phyloP scores from a whole-genome alignment of 2,113 vertebrate species.

The Oryzias curvinotus region DNA sequence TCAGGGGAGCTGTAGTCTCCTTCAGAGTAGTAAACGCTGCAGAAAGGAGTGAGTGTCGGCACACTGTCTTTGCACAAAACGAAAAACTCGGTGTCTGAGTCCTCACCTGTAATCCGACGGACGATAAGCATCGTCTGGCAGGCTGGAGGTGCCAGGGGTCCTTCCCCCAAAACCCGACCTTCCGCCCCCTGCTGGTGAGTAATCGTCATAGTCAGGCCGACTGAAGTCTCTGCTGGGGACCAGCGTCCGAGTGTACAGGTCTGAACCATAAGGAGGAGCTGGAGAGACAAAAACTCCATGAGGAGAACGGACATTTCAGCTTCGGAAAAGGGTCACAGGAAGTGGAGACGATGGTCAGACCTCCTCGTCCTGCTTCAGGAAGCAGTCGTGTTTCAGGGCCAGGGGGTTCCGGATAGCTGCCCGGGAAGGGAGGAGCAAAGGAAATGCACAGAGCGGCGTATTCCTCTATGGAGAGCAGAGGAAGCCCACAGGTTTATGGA shows the following conservation, averaged over 20 bases:
- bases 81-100: neutral
- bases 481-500: neutral
- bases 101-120: slow-evolving; percentile 58
- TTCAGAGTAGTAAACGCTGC: slow-evolving; percentile 61
- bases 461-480: slow-evolving; percentile 72
- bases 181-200: slow-evolving; percentile 58
- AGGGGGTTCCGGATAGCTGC: slow-evolving; percentile 55
- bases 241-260: slow-evolving; percentile 27
- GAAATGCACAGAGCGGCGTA: slow-evolving; percentile 77
- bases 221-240: slow-evolving; percentile 45
- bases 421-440: slow-evolving; percentile 38
- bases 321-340: neutral
- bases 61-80: neutral
- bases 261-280: slow-evolving; percentile 67
- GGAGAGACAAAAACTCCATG: neutral
- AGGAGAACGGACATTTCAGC: neutral
- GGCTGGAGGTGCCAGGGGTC: neutral
- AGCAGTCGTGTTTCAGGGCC: slow-evolving; percentile 50
- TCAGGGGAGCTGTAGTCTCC: slow-evolving; percentile 53
- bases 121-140: slow-evolving; percentile 50
- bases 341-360: fast-evolving
- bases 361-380: slow-evolving; percentile 32
- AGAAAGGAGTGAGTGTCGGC: neutral
- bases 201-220: slow-evolving; percentile 70
- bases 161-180: slow-evolving; percentile 53